Base-by-base conservation (phyloP, 2,113 vertebrate species). In the Tonatia bakeri region DNA sequence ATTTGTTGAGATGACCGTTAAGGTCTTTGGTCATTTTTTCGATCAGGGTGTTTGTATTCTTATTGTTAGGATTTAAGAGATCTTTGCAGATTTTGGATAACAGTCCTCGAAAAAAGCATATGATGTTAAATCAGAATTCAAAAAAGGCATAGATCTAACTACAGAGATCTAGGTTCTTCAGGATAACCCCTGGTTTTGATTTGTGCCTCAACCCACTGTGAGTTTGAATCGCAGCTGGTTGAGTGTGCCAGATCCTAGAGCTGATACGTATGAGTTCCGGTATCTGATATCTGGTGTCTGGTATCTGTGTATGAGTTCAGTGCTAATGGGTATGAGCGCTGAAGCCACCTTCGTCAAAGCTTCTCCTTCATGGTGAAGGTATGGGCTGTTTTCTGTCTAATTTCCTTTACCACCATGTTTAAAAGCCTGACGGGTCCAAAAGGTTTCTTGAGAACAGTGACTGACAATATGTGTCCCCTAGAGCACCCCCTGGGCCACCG, bases 401-500 rank as follows among this genome's bases (percentile, higher is more conserved):
- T 59, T 90, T 85, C 31, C 31, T 40, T 28, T 10, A 6, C 61
- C 16, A 88, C 73, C 10, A 54, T 33, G 33, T 77, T 87, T 61
- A 79, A 31, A 52, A 28, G 5, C 10, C n/a, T 28, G 2, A 75
- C 16, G 40, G 52, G 7, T 16, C 59, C 4, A 17, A 61, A 67
- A 81, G 11, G 1, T 47, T 70, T 90, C 33, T 65, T 94, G 87
- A 26, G 56, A 83, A 36, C 2, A 54, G 43, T 28, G 26, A 14
- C 28, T 20, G 8, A n/a, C 84, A 36, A 80, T 83, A 50, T 38
- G n/a, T 56, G 20, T 1, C 31, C 80, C 50, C 1, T 0, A 59
- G 36, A 79, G 24, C 10, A 33, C 14, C 19, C 43, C 28, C 28
- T 14, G 33, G 20, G 0, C 36, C n/a, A 19, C 36, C 5, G 0